Base-by-base conservation (phyloP, 2,797 vertebrate species). In the Epinephelus awoara region DNA sequence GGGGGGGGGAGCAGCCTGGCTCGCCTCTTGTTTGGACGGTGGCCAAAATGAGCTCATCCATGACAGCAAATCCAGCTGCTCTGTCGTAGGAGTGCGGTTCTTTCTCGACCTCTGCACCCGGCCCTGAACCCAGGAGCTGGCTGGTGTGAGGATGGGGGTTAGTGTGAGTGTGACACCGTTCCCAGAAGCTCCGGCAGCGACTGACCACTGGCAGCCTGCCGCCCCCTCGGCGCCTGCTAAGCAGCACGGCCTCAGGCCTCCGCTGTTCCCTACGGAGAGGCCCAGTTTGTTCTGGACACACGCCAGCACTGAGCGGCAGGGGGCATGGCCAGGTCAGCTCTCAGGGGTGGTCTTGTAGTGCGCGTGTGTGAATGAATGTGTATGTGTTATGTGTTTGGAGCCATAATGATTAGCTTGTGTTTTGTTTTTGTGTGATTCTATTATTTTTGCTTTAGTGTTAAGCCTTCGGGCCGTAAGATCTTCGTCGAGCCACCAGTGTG, bases 21-120 rank as follows among this genome's bases (percentile, higher is more conserved):
- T 87, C 19, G 46, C 68, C 55, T 86, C 82, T 80, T 3, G n/a
- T 66, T 86, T 93, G 93, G 91, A 87, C 2, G 0, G 1, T 2
- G 40, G 84, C 95, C 94, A 95, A 69, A 70, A 92, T 95, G 93
- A 95, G 91, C 90, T 96, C 93, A 95, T 93, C 87, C 83, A 27
- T 38, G 85, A 88, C 86, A 77, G 80, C 47, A 17, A 38, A 46
- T 82, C 88, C 87, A 91, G 93, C 89, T 82, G 90, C 88, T 89
- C 58, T 1, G 50, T 34, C 9, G 55, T 72, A 77, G 83, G 85
- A 79, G 77, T 49, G 82, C 84, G 71, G 77, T 65, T 87, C 73
- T 82, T 78, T 50, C 74, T 74, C 61, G 80, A 93, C 86, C 88
- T 72, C 79, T 82, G 83, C 82, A 46, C 85, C 59, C 56, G 7